These are phyloP conservation scores for Puffinus mauretanicus DNA, from an alignment of 2,113 vertebrate species.

Conservation along the genomic window DNA sequence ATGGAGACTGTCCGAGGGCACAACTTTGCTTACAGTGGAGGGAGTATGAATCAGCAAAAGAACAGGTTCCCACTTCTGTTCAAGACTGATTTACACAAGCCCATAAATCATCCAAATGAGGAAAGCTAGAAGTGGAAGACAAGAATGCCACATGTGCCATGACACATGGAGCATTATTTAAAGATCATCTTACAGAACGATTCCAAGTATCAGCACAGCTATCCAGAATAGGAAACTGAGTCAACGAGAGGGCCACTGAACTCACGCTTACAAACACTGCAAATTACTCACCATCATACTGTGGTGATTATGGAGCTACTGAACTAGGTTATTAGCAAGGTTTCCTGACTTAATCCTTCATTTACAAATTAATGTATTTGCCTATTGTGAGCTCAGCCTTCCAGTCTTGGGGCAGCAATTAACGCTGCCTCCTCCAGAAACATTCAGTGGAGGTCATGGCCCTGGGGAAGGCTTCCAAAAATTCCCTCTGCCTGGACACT, in stretches of 20 bases:
- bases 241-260: constrained; percentile 22
- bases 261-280: not conserved
- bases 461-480: not conserved
- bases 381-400: not conserved
- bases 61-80: not conserved
- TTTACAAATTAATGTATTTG: constrained; percentile 34
- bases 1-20: not conserved
- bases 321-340: constrained; percentile 30
- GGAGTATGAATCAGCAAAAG: constrained; percentile 52
- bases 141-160: constrained; percentile 9
- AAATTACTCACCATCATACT: constrained; percentile 42
- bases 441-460: not conserved
- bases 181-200: constrained; percentile 13
- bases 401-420: constrained; percentile 21
- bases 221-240: constrained; percentile 35
- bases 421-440: constrained; percentile 34
- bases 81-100: not conserved
- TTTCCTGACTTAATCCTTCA: constrained; percentile 43
- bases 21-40: not conserved
- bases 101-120: constrained; percentile 25
- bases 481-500: not conserved
- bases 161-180: constrained; percentile 24
- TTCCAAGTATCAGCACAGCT: not conserved
- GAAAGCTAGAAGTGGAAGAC: constrained; percentile 26
- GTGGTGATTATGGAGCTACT: constrained; percentile 13